A percentile compares a stretch with the other conserved stretches of the same genome.
Evolutionary conservation across 1,140 invertebrate species (phyloP).

Genomic region (Drosophila serrata): DNA sequence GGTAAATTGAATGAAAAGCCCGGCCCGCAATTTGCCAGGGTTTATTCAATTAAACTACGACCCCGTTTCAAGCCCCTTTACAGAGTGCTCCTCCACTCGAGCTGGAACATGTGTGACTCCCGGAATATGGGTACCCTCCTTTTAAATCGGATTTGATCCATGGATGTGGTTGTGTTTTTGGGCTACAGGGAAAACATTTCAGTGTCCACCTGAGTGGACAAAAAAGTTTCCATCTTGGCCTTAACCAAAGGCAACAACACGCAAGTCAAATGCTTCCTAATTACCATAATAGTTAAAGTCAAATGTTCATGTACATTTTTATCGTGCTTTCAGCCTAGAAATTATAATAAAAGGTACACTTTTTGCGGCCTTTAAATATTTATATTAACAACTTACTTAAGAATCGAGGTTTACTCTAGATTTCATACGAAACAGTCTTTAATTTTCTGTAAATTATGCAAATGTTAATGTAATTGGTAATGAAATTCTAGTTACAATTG

Average conservation of each 20-base stretch:
- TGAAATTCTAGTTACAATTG: not conserved
- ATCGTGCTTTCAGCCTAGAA: constrained; percentile 7
- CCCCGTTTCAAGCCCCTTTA: constrained; percentile 14
- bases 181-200: constrained; percentile 24
- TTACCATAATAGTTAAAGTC: constrained; percentile 4
- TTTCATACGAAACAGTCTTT: not conserved
- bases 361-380: constrained; percentile 1
- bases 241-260: constrained; percentile 2
- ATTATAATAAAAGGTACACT: not conserved
- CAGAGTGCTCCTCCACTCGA: constrained; percentile 1
- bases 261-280: not conserved
- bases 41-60: constrained; percentile 55
- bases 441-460: not conserved
- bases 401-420: not conserved
- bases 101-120: not conserved
- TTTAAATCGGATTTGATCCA: constrained; percentile 13
- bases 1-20: constrained; percentile 63
- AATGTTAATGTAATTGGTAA: constrained; percentile 3
- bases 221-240: constrained; percentile 9
- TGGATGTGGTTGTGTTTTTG: not conserved
- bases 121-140: constrained; percentile 15
- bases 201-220: constrained; percentile 15
- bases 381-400: not conserved
- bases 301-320: constrained; percentile 12
- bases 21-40: constrained; percentile 38